Evolutionary conservation across 2,888 invertebrate genomes (phyloP).

Genomic region (Scaptomyza caliginosa): DNA sequence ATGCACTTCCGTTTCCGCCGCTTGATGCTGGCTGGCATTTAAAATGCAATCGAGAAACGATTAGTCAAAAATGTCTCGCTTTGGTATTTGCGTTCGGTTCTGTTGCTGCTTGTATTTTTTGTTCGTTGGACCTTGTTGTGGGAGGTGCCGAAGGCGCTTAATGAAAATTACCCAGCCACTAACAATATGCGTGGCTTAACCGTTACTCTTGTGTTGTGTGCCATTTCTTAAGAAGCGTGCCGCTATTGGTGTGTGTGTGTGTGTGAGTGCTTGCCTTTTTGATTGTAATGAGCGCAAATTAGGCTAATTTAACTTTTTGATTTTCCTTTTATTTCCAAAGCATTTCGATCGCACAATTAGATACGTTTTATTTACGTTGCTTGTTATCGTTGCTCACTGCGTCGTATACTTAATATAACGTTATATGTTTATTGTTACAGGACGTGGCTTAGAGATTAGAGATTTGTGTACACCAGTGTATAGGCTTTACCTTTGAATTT

Average conservation of each 20-base stretch:
- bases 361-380: constrained; percentile 2
- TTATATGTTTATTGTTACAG: background rate
- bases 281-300: constrained; percentile 68
- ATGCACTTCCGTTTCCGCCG: constrained; percentile 61
- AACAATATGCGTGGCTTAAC: constrained; percentile 12
- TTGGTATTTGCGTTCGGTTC: constrained; percentile 9
- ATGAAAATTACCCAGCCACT: constrained; percentile 43
- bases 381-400: constrained; percentile 20
- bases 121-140: constrained; percentile 3
- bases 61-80: constrained; percentile 56
- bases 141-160: constrained; percentile 23
- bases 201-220: constrained; percentile 2
- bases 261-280: constrained; percentile 30
- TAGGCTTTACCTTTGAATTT: constrained; percentile 55
- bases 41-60: constrained; percentile 64
- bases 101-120: background rate
- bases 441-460: background rate
- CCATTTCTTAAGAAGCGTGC: constrained; percentile 2
- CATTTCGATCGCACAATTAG: constrained; percentile 2
- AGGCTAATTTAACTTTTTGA: constrained; percentile 55
- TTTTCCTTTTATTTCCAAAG: constrained; percentile 30
- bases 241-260: constrained; percentile 1
- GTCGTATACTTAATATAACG: constrained; percentile 4
- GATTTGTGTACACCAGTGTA: constrained; percentile 11
- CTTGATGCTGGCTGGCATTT: constrained; percentile 41